Percentiles rank a stretch among this genome's conserved stretches.
Evolutionary conservation across 2,113 vertebrate species (phyloP).

Genomic region (Brachypteracias leptosomus): DNA sequence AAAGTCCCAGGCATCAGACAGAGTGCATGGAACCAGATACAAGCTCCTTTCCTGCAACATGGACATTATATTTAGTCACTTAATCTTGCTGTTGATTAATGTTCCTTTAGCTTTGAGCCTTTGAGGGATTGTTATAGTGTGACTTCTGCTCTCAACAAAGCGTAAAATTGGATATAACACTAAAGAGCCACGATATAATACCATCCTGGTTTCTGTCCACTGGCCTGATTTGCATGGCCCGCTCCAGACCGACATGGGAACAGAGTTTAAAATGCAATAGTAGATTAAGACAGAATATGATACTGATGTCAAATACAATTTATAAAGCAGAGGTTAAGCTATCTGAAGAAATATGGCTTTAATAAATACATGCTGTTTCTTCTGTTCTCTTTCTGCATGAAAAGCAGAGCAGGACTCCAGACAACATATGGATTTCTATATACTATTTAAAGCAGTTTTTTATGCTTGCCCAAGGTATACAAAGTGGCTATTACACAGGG

Average conservation of each 20-base stretch:
- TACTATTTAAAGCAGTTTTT: not conserved
- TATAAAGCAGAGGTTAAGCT: constrained; percentile 49
- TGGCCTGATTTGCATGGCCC: constrained; percentile 38
- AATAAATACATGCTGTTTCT: constrained; percentile 47
- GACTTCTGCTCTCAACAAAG: constrained; percentile 58
- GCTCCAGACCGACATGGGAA: constrained; percentile 11
- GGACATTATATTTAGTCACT: constrained; percentile 24
- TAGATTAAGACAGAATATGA: constrained; percentile 44
- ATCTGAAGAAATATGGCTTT: constrained; percentile 41
- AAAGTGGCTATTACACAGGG: not conserved
- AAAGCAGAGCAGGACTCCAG: constrained; percentile 18
- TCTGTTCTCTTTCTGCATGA: constrained; percentile 24
- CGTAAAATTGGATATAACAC: constrained; percentile 47
- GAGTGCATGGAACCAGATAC: constrained; percentile 9
- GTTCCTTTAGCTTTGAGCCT: constrained; percentile 14
- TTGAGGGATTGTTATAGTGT: constrained; percentile 38
- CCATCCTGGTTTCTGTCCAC: not conserved
- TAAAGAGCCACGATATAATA: constrained; percentile 20
- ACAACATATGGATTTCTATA: constrained; percentile 30
- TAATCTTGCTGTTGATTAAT: constrained; percentile 38
- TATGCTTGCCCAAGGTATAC: not conserved
- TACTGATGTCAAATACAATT: constrained; percentile 39
- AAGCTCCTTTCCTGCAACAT: not conserved
- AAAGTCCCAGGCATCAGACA: not conserved
- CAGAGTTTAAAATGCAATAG: constrained; percentile 29